Base-by-base conservation (phyloP, 2,888 invertebrate species). In the Drosophila eohydei region DNA sequence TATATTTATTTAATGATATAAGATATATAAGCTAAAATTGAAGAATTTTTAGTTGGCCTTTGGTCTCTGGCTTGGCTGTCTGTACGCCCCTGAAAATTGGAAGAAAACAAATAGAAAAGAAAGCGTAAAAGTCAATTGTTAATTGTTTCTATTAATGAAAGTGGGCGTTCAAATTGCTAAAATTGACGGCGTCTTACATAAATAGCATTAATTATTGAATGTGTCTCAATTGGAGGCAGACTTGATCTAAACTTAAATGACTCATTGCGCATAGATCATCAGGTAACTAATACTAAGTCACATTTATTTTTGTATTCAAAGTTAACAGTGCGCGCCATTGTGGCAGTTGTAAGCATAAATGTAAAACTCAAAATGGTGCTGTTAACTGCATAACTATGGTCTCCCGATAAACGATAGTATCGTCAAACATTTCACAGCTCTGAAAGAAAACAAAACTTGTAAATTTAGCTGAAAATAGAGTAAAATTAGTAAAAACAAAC, bases 121-220 rank as follows among this genome's bases (percentile, higher is more conserved):
- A 81, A 81, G 74, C 71, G 66, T 68, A 63, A 69, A 48, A 68
- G 72, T 80, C 62, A 83, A 86, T 75, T 70, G 40, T 40, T 70
- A 80, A 78, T 81, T 86, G 78, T 16, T 66, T 50, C 26, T n/a
- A 38, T 36, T 78, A 76, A 75, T 82, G 69, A 72, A 36, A 68
- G 82, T 87, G 82, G 87, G 87, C 77, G 83, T 63, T 61, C 40
- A 55, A 76, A 76, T 83, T 78, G 73, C 55, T 70, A 61, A 77
- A 70, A 71, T 30, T 61, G 56, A 36, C 70, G 46, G 30, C 32
- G 28, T 58, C 32, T 55, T 67, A 52, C 50, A 50, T 81, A 50
- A 40, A 61, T 62, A 48, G 36, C 51, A 70, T 66, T 74, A 77
- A 64, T 64, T 61, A 48, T 57, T 30, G 36, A 50, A 46, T 78